Evolutionary conservation across 2,113 vertebrate species (phyloP).

Genomic region (Macheiramphus alcinus): DNA sequence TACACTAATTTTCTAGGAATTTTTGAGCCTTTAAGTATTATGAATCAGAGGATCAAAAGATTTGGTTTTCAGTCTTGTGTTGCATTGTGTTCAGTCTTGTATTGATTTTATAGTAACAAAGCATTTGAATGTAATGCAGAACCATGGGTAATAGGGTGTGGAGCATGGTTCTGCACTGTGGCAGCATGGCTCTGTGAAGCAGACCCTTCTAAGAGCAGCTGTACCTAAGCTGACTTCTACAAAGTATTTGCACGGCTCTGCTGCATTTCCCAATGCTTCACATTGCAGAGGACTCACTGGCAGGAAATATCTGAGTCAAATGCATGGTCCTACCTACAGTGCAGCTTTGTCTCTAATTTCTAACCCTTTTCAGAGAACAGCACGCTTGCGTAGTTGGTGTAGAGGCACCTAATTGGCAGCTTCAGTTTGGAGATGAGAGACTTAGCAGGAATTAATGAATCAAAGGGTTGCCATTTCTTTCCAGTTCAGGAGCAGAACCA

Average conservation of each 20-base stretch:
- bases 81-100: background rate
- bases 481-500: background rate
- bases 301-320: background rate
- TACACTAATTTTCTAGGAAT: background rate
- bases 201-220: background rate
- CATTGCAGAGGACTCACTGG: background rate
- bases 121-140: background rate
- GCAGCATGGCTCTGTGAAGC: background rate
- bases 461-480: background rate
- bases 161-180: background rate
- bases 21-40: background rate
- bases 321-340: background rate
- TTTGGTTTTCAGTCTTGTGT: background rate
- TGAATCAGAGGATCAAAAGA: background rate
- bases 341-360: background rate
- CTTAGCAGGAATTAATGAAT: background rate
- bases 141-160: background rate
- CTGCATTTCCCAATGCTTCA: background rate
- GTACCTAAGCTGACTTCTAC: background rate
- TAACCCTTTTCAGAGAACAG: background rate
- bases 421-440: background rate
- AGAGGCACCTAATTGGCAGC: background rate
- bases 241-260: background rate
- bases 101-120: background rate
- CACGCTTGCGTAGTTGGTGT: rapidly evolving